Percentiles rank a stretch among this genome's conserved stretches.
Evolutionary conservation across 2,797 vertebrate genomes (phyloP).

Genomic region (Sebastes vulpes): DNA sequence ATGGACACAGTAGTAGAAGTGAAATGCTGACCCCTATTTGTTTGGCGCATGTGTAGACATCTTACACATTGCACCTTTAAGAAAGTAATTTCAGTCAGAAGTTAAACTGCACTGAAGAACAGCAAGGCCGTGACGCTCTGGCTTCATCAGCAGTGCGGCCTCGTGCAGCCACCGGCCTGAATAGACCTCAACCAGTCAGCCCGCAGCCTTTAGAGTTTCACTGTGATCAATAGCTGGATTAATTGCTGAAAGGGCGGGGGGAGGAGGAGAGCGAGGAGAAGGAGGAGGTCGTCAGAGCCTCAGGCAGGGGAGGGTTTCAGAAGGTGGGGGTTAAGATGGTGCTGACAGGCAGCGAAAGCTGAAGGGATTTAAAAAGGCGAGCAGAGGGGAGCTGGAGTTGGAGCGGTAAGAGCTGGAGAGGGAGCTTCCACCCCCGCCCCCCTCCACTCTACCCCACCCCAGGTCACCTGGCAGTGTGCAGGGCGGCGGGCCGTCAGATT

Average conservation of each 20-base stretch:
- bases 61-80: neutral
- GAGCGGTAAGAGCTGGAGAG: conserved; percentile 64
- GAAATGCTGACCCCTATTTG: neutral
- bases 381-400: conserved; percentile 63
- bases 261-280: conserved; percentile 33
- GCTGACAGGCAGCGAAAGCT: conserved; percentile 84
- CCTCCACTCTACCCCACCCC: conserved; percentile 81
- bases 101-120: neutral
- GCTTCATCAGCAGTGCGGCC: conserved; percentile 23
- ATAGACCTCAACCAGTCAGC: conserved; percentile 53
- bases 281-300: conserved; percentile 68
- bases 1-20: neutral
- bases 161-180: conserved; percentile 42
- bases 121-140: neutral
- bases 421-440: conserved; percentile 65
- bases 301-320: conserved; percentile 79
- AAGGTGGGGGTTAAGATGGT: conserved; percentile 81
- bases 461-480: conserved; percentile 93
- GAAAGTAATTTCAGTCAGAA: neutral
- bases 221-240: conserved; percentile 88
- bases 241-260: conserved; percentile 80
- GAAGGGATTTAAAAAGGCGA: conserved; percentile 83
- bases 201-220: conserved; percentile 70
- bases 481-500: conserved; percentile 95
- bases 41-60: neutral